Evolutionary conservation across 2,888 invertebrate genomes (phyloP), one percentile per base, ranked within the genome.

Genomic region (Cantharis flavilabris): DNA sequence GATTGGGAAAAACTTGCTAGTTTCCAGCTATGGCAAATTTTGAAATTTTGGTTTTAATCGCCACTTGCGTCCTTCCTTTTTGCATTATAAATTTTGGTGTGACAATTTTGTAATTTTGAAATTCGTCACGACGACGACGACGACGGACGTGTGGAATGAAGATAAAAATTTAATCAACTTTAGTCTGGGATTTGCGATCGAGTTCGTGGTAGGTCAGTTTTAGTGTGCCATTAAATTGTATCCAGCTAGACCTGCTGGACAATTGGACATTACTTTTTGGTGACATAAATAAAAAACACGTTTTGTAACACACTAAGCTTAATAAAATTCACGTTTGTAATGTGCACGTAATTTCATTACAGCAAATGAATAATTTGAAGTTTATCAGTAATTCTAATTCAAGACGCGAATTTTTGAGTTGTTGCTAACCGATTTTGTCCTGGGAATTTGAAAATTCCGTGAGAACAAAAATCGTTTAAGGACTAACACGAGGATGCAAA

Each of bases 401-500:
- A 67, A 75, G 75, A 64, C 70, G 75, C 75, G 75, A 64, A 74
- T 30, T 75, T 74, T 63, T 64, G 30, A 62, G 23, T 70, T 64
- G 75, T 67, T 75, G 75, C 75, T 70, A 75, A 71, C 75, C 69
- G 65, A 70, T 65, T 75, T 64, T 64, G 71, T 69, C 71, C 75
- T 70, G 70, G 49, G 76, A 76, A 75, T 72, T 30, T 72, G 14
- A 67, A 67, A n/a, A 67, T n/a, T 69, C 73, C 79, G 79, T 79
- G 79, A 76, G 79, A 79, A 79, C 76, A 69, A 30, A 71, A 76
- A 80, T 80, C 82, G 82, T 84, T 84, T 82, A 80, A 80, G 80
- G 80, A 79, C 86, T 86, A 85, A 85, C 87, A 85, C 82, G 84
- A 85, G 85, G 87, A 85, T 86, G 87, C 85, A 86, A 85, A 86